A percentile compares a stretch with the other conserved stretches of the same genome.
Evolutionary conservation across 2,797 vertebrate species (phyloP).

Genomic region (Karalla daura): DNA sequence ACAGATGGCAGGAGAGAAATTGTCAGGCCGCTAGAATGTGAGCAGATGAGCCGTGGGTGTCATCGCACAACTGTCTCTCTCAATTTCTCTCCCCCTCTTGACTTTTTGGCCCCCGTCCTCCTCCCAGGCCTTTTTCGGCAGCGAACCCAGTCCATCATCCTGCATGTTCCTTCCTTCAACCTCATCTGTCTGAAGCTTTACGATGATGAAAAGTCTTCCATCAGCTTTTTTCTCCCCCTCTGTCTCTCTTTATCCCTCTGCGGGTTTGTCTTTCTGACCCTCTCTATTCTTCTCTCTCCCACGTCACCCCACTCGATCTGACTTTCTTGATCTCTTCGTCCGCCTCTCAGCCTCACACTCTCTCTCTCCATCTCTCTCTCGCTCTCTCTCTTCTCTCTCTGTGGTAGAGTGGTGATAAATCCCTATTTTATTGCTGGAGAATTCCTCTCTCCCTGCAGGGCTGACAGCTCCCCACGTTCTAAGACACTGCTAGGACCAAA

Average conservation of each 20-base stretch:
- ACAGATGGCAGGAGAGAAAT: constrained; percentile 64
- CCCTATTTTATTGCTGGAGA: constrained; percentile 98
- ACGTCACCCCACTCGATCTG: constrained; percentile 54
- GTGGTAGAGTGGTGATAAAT: constrained; percentile 99
- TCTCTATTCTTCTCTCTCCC: constrained; percentile 39
- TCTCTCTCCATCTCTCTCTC: constrained; percentile 52
- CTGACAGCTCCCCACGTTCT: constrained; percentile 98
- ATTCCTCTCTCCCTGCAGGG: constrained; percentile 96
- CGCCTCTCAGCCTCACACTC: constrained; percentile 56
- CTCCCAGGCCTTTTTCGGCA: constrained; percentile 33
- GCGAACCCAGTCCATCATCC: constrained; percentile 49
- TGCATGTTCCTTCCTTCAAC: constrained; percentile 47
- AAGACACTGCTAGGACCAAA: constrained; percentile 91
- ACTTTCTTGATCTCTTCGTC: constrained; percentile 64
- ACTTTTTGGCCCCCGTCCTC: constrained; percentile 34
- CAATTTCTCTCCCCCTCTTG: constrained; percentile 45
- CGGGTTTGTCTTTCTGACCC: constrained; percentile 26
- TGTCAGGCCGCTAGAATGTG: constrained; percentile 38
- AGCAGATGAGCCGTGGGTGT: constrained; percentile 66
- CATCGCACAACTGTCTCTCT: constrained; percentile 67
- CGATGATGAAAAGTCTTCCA: constrained; percentile 48
- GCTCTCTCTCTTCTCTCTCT: constrained; percentile 76
- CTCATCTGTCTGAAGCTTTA: constrained; percentile 55
- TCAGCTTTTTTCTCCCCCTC: constrained; percentile 8
- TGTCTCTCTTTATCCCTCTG: constrained; percentile 36